Evolutionary conservation across 2,888 invertebrate species (phyloP).

Genomic region (Lochmaea capreae): DNA sequence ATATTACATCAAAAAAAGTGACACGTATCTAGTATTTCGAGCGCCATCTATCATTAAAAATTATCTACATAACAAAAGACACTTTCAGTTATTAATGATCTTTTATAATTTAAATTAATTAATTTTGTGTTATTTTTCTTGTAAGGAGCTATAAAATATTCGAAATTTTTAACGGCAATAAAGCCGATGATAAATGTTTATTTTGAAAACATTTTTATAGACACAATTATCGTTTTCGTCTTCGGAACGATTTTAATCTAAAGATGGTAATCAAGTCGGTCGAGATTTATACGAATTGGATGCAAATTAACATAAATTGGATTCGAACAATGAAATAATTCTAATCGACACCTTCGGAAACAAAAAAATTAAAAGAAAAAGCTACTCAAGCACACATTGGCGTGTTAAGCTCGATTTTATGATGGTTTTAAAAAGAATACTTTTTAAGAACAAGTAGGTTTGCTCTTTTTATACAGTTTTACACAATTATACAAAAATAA

Average conservation of each 20-base stretch:
- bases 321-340: conserved; percentile 39
- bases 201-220: conserved; percentile 23
- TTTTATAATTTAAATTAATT: too few species aligned
- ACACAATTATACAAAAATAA: too few species aligned
- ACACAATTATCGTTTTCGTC: not conserved
- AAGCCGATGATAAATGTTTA: conserved; percentile 25
- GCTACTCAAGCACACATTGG: conserved; percentile 1
- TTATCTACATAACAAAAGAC: too few species aligned
- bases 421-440: too few species aligned
- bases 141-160: not conserved
- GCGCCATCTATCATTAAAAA: too few species aligned
- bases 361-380: conserved; percentile 7
- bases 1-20: too few species aligned
- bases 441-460: too few species aligned
- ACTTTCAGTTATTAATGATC: too few species aligned
- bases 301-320: conserved; percentile 40
- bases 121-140: not conserved
- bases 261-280: conserved; percentile 32
- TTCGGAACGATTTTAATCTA: conserved; percentile 29
- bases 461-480: too few species aligned
- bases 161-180: conserved; percentile 6
- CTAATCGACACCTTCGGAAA: conserved; percentile 43
- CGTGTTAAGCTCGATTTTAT: too few species aligned
- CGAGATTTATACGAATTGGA: conserved; percentile 36
- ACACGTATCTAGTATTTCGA: too few species aligned